Base-by-base conservation (phyloP, 1,140 invertebrate genomes). In the Scaptodrosophila lebanonensis region DNA sequence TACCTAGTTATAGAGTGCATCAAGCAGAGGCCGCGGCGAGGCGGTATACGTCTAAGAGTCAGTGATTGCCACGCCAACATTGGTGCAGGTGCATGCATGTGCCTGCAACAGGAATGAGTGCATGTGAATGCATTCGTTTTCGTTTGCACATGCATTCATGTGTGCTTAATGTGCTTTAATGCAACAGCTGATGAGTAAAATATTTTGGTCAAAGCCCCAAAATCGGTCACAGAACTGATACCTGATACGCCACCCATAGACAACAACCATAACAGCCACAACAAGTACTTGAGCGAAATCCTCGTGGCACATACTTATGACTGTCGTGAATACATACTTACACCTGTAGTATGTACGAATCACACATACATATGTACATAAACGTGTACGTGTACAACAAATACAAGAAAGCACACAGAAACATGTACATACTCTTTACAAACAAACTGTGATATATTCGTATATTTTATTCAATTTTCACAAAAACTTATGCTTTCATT, bases 121-220 rank as follows among this genome's bases (percentile, higher is more conserved):
- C 40, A 27, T 15, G 20, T 32, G 29, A 2, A 12, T 40, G 32
- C 17, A 6, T 54, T 25, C 25, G 25, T 36, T n/a, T 3, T 25
- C 3, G 22, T 25, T 4, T 25, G 22, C 22, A 53, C 16, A 12
- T 33, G 18, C 32, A 16, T 30, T 8, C 27, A 39, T 9, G 42
- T 51, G 38, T 48, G 40, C 17, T 18, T 43, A 29, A 45, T 42
- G 2, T 48, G 18, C 53, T 30, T 5, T 44, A 16, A 59, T 66
- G 48, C 53, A 54, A 66, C 32, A 62, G 56, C 69, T 77, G 76
- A 71, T 83, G 61, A 56, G 72, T 85, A 83, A 85, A 85, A 85
- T 85, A 85, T 85, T 83, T 85, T 85, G 83, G 83, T 82, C 83
- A 83, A 83, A 76, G 62, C 38, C 47, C 27, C 50, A 32, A 6